phyloP scores from a whole-genome alignment of 2,113 vertebrate species.

The Paramisgurnus dabryanus region DNA sequence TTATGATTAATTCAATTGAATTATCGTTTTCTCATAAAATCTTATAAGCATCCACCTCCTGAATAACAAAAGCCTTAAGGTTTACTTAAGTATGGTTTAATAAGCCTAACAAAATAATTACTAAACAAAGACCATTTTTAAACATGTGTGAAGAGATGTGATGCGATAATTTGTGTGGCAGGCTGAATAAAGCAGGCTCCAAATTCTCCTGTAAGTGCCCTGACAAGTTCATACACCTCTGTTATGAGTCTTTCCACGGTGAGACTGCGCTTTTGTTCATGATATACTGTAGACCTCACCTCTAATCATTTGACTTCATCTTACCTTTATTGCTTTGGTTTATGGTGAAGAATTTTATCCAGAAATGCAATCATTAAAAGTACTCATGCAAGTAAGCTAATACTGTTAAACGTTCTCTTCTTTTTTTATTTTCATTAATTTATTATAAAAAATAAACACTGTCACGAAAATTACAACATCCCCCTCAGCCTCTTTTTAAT shows the following conservation, averaged over 20 bases:
- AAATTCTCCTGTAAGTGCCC: slow-evolving; percentile 26
- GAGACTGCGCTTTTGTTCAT: neutral
- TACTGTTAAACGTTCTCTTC: neutral
- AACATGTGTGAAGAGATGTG: neutral
- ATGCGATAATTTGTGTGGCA: neutral
- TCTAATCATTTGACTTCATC: neutral
- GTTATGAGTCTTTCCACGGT: neutral
- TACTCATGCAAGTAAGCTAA: neutral
- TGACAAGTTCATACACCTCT: slow-evolving; percentile 34
- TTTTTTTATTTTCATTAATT: neutral
- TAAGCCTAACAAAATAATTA: neutral
- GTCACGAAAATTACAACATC: neutral
- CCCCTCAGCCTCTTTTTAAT: slow-evolving; percentile 1
- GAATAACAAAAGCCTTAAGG: too few relatives aligned
- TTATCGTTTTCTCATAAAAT: too few relatives aligned
- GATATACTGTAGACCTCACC: neutral
- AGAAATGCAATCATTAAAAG: neutral
- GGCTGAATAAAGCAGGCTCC: neutral
- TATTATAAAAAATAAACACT: slow-evolving; percentile 1
- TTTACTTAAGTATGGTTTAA: neutral
- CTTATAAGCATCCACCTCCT: too few relatives aligned
- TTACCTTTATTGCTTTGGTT: neutral
- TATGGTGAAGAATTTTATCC: neutral
- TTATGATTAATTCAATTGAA: too few relatives aligned
- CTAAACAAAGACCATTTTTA: neutral